A percentile compares a stretch with the other conserved stretches of the same genome.
phyloP scores from a whole-genome alignment of 2,888 invertebrate genomes.

The Uropetala carovei region DNA sequence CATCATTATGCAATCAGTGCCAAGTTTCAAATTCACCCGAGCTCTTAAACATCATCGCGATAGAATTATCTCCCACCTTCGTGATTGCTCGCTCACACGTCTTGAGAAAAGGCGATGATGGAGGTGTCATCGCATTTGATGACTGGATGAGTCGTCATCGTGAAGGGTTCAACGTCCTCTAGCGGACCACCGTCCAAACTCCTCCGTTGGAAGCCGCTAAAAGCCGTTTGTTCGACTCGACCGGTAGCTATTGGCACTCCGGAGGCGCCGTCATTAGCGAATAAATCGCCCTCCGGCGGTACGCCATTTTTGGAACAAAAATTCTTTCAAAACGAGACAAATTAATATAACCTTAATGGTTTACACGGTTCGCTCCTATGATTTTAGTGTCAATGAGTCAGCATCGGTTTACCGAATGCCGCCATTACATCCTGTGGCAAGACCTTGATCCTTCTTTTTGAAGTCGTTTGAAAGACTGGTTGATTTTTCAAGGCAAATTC shows the following conservation, averaged over 20 bases:
- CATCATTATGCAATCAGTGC: neutral
- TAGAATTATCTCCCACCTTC: no score
- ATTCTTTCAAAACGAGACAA: neutral
- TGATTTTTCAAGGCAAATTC: neutral
- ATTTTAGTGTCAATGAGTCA: constrained; percentile 19
- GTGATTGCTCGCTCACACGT: neutral
- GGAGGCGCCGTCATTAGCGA: neutral
- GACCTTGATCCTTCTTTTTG: neutral
- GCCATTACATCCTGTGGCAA: neutral
- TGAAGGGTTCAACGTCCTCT: neutral
- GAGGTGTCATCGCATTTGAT: neutral
- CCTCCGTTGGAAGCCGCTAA: neutral
- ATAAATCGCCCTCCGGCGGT: neutral
- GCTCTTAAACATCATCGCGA: no score
- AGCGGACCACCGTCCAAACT: neutral
- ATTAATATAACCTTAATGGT: neutral
- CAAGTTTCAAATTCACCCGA: neutral
- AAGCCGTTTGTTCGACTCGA: neutral
- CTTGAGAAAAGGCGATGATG: no score
- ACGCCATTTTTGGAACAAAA: neutral
- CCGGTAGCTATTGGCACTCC: neutral
- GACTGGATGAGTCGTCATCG: neutral
- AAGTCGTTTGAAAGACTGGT: neutral
- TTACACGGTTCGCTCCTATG: neutral
- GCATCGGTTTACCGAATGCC: neutral